These are phyloP conservation scores for Ectobius pallidus DNA, from an alignment of 2,888 invertebrate genomes.

Conservation along the genomic window DNA sequence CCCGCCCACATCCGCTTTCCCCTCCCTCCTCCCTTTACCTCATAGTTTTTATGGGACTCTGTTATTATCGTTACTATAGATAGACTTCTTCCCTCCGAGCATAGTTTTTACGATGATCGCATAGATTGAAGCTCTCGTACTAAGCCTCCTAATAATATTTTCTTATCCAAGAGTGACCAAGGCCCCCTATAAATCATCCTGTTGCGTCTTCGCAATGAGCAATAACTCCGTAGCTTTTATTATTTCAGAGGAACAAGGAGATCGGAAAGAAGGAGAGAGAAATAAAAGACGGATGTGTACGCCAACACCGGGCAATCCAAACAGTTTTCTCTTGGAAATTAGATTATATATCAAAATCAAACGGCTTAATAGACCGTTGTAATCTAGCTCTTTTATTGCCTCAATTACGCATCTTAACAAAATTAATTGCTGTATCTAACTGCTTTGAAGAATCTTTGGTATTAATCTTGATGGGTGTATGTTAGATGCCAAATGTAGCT, in stretches of 20 bases:
- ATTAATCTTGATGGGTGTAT: no score
- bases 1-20: not conserved
- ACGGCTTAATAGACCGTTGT: not conserved
- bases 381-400: no score
- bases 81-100: conserved; percentile 4
- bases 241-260: conserved; percentile 19
- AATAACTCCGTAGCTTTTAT: conserved; percentile 24
- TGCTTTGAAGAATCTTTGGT: no score
- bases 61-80: conserved; percentile 32
- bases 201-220: conserved; percentile 27
- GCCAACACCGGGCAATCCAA: conserved; percentile 12
- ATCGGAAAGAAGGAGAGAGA: not conserved
- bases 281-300: not conserved
- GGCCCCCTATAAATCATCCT: conserved; percentile 35
- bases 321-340: not conserved
- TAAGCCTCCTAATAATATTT: conserved; percentile 32
- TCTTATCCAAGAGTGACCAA: conserved; percentile 39
- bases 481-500: no score
- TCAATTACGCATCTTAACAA: no score
- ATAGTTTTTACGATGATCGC: conserved; percentile 29
- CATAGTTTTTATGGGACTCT: conserved; percentile 32
- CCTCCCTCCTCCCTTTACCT: conserved; percentile 28
- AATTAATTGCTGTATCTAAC: no score
- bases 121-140: conserved; percentile 22
- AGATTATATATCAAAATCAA: conserved; percentile 5